A percentile compares a stretch with the other conserved stretches of the same genome.
phyloP scores from a whole-genome alignment of 2,113 vertebrate species.

The Penelope pileata region DNA sequence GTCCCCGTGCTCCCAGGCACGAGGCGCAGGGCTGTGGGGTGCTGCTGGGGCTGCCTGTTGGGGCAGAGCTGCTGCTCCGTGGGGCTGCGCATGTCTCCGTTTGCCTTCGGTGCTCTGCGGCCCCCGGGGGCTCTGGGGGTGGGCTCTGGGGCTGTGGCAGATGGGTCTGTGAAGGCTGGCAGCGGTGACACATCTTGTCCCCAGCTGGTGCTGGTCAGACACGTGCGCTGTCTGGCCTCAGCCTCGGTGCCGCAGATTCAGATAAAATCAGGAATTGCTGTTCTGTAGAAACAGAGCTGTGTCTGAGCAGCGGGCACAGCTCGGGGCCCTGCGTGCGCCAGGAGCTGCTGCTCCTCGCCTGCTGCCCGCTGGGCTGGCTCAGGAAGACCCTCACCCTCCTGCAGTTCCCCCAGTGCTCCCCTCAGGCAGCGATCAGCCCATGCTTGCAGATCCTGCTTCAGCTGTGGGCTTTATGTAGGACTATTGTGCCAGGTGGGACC shows the following conservation, averaged over 20 bases:
- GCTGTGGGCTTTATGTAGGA: too few relatives aligned
- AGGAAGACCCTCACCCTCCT: neutral
- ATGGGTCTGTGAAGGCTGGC: neutral
- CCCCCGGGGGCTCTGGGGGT: neutral
- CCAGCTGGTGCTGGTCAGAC: neutral
- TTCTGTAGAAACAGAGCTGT: neutral
- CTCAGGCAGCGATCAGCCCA: neutral
- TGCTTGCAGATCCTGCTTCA: too few relatives aligned
- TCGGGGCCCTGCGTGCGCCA: neutral
- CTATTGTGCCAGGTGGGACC: neutral
- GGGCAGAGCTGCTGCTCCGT: neutral
- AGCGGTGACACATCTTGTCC: accelerated
- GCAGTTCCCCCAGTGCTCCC: too few relatives aligned
- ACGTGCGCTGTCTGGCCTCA: accelerated
- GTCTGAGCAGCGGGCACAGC: neutral
- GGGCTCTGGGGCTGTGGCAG: neutral
- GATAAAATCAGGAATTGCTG: neutral
- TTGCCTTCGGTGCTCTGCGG: neutral
- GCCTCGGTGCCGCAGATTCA: neutral
- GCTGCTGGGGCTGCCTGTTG: neutral
- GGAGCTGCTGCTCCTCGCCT: neutral
- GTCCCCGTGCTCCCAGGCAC: neutral
- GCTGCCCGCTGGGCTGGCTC: neutral
- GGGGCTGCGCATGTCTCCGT: neutral
- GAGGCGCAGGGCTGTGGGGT: neutral